Evolutionary conservation across 2,888 invertebrate species (phyloP), one percentile per base, ranked within the genome.

Genomic region (Sycophila texana): DNA sequence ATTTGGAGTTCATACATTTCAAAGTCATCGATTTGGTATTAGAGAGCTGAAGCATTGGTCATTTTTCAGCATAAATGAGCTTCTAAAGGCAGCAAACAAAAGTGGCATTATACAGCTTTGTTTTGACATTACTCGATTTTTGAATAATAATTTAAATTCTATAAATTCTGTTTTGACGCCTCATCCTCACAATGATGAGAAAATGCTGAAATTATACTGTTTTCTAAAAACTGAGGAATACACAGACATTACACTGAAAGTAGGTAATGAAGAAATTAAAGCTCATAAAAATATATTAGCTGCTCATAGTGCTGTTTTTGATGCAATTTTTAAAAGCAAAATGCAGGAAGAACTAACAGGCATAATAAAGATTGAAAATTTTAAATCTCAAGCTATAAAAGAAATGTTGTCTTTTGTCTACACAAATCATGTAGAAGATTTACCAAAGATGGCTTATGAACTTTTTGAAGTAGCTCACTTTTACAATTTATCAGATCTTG

Each of bases 381-480:
- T 79, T 49, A 71, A 58, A 49, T 60, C 74, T 20, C 39, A 63
- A 49, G 74, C 66, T 47, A 71, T 79, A 51, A 65, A 51, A 67
- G 70, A 74, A 51, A 74, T 79, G 74, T 39, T 79, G 14, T 65
- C 58, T 39, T 79, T 60, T 22, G 71, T 79, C 2, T 79, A 79
- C 49, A 74, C 74, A 4, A 74, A 79, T 66, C 58, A 65, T 39
- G 60, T 74, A 39, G 51, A 74, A 71, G 67, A 79, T 58, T 74
- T 79, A 49, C 58, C 70, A 79, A 65, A 53, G 16, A 66, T 74
- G 49, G 49, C 26, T 49, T 20, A 61, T 10, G 70, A 79, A n/a
- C 63, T 79, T 7, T 79, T 70, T 66, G 74, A 74, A 79, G 79
- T 60, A 30, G 74, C 79, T 39, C 70, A 79, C 47, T 74, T 51